Evolutionary conservation across 2,888 invertebrate genomes (phyloP).

Genomic region (Alentia gelatinosa): DNA sequence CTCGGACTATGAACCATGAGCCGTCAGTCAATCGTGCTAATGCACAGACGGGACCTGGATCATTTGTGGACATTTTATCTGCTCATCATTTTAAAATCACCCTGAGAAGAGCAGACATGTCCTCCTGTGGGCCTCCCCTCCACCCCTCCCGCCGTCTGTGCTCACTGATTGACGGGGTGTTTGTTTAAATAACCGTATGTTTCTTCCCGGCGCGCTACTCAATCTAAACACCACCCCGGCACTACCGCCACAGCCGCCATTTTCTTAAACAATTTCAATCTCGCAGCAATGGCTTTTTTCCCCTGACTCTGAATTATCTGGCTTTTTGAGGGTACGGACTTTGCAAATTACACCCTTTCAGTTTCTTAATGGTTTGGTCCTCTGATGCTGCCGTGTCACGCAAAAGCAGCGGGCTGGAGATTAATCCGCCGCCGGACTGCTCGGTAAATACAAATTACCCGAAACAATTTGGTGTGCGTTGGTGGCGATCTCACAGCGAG

Average conservation of each 20-base stretch:
- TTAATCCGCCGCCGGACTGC: background rate
- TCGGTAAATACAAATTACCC: conserved; percentile 30
- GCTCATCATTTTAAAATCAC: background rate
- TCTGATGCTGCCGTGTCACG: background rate
- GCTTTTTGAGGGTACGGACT: conserved; percentile 9
- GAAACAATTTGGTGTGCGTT: conserved; percentile 25
- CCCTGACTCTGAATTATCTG: conserved; percentile 22
- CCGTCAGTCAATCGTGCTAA: too few species aligned
- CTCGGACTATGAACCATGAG: too few species aligned
- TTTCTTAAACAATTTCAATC: conserved; percentile 36
- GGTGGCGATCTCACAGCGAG: background rate
- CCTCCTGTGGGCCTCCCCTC: background rate
- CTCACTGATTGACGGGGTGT: background rate
- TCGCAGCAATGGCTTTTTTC: background rate
- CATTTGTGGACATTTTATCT: background rate
- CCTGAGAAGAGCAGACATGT: background rate
- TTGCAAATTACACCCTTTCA: conserved; percentile 42
- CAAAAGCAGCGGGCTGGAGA: background rate
- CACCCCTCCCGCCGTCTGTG: background rate
- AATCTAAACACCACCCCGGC: background rate
- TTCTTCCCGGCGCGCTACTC: background rate
- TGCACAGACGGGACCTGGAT: too few species aligned
- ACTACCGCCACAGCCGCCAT: background rate
- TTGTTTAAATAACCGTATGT: conserved; percentile 10
- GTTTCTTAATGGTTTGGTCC: background rate